Base-by-base conservation (phyloP, 2,888 invertebrate species). In the Sinopyrophorus schimmeli region DNA sequence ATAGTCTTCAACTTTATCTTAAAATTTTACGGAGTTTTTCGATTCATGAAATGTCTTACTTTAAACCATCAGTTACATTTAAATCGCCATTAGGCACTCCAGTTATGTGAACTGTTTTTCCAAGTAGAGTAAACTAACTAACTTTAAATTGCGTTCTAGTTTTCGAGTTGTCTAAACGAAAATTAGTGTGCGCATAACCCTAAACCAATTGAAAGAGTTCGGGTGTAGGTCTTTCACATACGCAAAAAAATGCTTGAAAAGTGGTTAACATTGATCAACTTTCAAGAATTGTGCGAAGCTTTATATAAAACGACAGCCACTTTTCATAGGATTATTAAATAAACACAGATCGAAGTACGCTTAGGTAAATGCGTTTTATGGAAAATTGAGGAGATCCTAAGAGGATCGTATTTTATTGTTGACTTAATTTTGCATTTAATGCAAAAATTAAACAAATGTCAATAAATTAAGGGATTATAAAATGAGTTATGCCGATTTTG, bases 241-340 rank as follows among this genome's bases (percentile, higher is more conserved):
- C n/a, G n/a, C n/a, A n/a, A n/a, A n/a, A n/a, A n/a, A n/a, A n/a
- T n/a, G n/a, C n/a, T n/a, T n/a, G n/a, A n/a, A n/a, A n/a, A n/a
- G n/a, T n/a, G n/a, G n/a, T n/a, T n/a, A n/a, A 11, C 32, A 32
- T 32, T 32, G 32, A 32, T 32, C 32, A 32, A 32, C 20, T 18
- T 20, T 12, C 18, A 7, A 3, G 6, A 12, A 20, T 32, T 20
- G 20, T 32, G 20, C 11, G 20, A 32, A 32, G n/a, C n/a, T 20
- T 20, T 32, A 20, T 18, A 20, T 20, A 18, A 32, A n/a, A 32
- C 20, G 32, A 20, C 32, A 32, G 11, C 32, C 32, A 32, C 32
- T 32, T 24, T 32, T 20, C 32, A 7, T 20, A 20, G 20, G 12
- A 32, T 32, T 32, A 20, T 32, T 20, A 32, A 32, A 32, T 32